A percentile compares a stretch with the other conserved stretches of the same genome.
phyloP scores from a whole-genome alignment of 2,113 vertebrate species.

The Calidris pygmaea region DNA sequence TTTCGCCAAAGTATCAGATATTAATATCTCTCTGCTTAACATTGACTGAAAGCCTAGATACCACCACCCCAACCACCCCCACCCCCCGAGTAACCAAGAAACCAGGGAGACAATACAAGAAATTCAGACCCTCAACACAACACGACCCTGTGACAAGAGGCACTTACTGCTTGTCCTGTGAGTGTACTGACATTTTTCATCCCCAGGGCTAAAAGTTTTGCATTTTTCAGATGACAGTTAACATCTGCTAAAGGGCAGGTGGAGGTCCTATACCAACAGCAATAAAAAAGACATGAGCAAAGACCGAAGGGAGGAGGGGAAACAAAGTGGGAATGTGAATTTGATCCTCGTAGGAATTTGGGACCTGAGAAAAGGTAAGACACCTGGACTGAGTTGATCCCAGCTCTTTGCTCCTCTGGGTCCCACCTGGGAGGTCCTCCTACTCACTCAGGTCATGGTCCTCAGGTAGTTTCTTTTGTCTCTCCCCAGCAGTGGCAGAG shows the following conservation, averaged over 20 bases:
- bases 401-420: neutral
- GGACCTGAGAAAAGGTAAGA: neutral
- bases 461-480: neutral
- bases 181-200: neutral
- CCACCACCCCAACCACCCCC: accelerated
- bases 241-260: neutral
- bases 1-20: neutral
- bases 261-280: neutral
- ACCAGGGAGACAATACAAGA: neutral
- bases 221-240: neutral
- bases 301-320: neutral
- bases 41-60: neutral
- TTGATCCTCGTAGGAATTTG: neutral
- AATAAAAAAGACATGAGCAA: neutral
- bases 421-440: neutral
- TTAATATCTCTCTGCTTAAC: neutral
- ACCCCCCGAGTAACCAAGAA: neutral
- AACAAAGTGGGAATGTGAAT: neutral
- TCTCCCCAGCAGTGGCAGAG: neutral
- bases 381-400: neutral
- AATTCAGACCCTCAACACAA: neutral
- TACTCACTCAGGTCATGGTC: accelerated
- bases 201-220: neutral
- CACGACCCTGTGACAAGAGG: neutral
- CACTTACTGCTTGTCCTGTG: neutral